Conservation (phyloP, 37 sponge, comb jelly and placozoan genomes). For the Amphimedon queenslandica region DNA sequence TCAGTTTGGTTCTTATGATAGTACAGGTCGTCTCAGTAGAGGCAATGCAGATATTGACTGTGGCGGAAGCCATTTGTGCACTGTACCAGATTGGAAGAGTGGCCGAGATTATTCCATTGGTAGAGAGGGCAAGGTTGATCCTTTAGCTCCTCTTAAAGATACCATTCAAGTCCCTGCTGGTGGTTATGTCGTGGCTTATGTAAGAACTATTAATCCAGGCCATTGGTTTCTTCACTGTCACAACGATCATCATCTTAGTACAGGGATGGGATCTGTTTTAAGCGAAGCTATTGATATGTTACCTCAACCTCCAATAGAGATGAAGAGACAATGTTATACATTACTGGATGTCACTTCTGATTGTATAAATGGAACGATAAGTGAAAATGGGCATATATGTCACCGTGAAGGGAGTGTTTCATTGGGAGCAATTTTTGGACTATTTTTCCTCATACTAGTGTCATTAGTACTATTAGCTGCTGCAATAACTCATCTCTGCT, state of each 20-base stretch:
- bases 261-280: slow-evolving; percentile 75
- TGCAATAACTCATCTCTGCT: too few species aligned
- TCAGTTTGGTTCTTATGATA: slow-evolving; percentile 30
- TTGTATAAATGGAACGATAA: too few species aligned
- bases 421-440: too few species aligned
- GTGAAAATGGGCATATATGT: too few species aligned
- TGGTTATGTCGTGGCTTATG: slow-evolving; percentile 76
- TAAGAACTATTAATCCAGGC: slow-evolving; percentile 84
- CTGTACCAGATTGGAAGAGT: not conserved
- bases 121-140: not conserved
- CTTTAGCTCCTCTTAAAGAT: slow-evolving; percentile 56
- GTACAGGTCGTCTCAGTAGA: not conserved
- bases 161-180: slow-evolving; percentile 85
- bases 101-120: not conserved
- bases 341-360: too few species aligned
- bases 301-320: slow-evolving; percentile 14
- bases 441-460: too few species aligned
- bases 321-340: too few species aligned
- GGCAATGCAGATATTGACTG: not conserved
- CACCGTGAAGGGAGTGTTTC: too few species aligned
- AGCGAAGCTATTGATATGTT: slow-evolving; percentile 28
- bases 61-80: not conserved
- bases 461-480: too few species aligned
- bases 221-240: slow-evolving; percentile 94
- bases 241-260: slow-evolving; percentile 73